Evolutionary conservation across 2,113 vertebrate genomes (phyloP), one percentile per base, ranked within the genome.

Genomic region (Papio anubis): DNA sequence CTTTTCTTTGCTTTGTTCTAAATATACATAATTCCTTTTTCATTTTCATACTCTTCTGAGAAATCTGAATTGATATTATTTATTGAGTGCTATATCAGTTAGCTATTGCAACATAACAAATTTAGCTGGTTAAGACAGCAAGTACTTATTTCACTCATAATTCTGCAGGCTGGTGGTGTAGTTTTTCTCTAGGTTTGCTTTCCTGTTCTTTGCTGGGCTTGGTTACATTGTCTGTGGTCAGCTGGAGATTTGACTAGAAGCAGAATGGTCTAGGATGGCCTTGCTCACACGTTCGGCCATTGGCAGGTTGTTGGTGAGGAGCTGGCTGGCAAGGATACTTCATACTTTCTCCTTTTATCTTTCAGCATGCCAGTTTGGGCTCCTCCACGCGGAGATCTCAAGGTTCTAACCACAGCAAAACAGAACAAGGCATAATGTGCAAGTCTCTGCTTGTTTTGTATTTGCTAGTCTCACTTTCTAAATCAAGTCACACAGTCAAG

Each of bases 1-100:
- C 75, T 89, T 80, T 64, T 89, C n/a, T 97, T 89, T 91, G 38
- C 64, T 59, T 61, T 85, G 27, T 89, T 57, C 50, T 50, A 79
- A 93, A 79, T 68, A 82, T 52, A n/a, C 20, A 11, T 43, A 43
- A 61, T 70, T 66, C 27, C 86, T 48, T 82, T 89, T 55, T 30
- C 48, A 40, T 73, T 88, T n/a, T 79, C 79, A 38, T 32, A 70
- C 2, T 48, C 12, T 59, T 79, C 70, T 45, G 43, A 89, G 79
- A 79, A 52, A 35, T 59, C 59, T 64, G n/a, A 78, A 48, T 89
- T 61, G 79, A 18, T 23, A 50, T 78, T 91, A 61, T 79, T 83
- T 80, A 45, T 30, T 35, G 25, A 72, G 8, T 27, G 17, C 12
- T 68, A 0, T 83, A n/a, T 90, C 32, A 73, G 52, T 32, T 76